phyloP scores from a whole-genome alignment of 1,140 invertebrate species.

The Plectrocnemia conspersa region DNA sequence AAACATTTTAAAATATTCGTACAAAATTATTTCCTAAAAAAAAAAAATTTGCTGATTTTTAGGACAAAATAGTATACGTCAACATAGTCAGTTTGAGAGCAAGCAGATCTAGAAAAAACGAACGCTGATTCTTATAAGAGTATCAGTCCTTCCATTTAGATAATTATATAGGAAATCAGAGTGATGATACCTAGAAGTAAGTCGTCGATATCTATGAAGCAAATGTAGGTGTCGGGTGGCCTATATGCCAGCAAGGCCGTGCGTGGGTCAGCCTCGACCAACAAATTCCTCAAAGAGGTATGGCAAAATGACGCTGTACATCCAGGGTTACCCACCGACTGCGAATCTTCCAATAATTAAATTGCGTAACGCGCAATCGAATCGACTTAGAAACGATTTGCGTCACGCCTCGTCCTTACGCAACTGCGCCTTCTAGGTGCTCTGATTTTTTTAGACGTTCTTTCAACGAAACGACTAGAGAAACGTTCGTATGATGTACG shows the following conservation, averaged over 20 bases:
- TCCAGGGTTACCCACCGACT: conserved; percentile 20
- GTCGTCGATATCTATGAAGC: background rate
- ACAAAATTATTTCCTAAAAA: too few relatives aligned
- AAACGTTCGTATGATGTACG: too few relatives aligned
- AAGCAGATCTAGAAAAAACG: too few relatives aligned
- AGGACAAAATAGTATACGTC: too few relatives aligned
- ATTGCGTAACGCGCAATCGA: too few relatives aligned
- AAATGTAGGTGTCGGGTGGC: conserved; percentile 22
- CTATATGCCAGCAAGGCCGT: conserved; percentile 29
- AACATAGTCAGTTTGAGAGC: too few relatives aligned
- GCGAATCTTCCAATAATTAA: too few relatives aligned
- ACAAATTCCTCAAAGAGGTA: conserved; percentile 19
- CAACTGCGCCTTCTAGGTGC: background rate
- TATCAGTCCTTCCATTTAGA: too few relatives aligned
- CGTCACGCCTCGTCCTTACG: background rate
- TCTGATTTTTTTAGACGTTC: background rate
- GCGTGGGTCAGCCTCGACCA: conserved; percentile 21
- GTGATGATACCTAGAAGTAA: background rate
- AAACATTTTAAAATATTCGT: too few relatives aligned
- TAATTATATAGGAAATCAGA: background rate
- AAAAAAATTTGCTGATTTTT: too few relatives aligned
- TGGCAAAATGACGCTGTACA: conserved; percentile 10
- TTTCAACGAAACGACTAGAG: background rate
- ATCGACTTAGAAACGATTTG: conserved; percentile 11
- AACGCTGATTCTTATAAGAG: too few relatives aligned